Conservation (phyloP, 2,113 vertebrate genomes). For the Pyrgilauda ruficollis region DNA sequence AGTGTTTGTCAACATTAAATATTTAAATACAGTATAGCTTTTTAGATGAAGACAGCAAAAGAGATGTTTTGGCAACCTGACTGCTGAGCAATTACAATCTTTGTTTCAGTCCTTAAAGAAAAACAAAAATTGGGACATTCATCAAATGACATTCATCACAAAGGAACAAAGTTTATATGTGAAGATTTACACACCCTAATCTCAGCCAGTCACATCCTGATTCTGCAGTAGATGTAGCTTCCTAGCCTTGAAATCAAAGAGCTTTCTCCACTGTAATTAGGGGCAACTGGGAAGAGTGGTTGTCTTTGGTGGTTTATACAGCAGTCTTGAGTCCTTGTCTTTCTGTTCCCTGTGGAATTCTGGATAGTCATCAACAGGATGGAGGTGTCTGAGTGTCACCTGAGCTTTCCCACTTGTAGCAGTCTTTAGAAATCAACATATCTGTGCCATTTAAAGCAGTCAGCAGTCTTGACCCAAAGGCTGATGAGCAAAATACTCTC, state of each 20-base stretch:
- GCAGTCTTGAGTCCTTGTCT: not conserved
- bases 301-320: not conserved
- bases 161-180: not conserved
- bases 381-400: not conserved
- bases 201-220: not conserved
- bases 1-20: not conserved
- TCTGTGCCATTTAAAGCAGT: not conserved
- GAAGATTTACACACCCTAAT: not conserved
- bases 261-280: not conserved
- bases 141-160: not conserved
- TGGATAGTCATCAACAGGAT: not conserved
- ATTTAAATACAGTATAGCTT: not conserved
- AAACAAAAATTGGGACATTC: not conserved
- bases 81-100: not conserved
- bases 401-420: not conserved
- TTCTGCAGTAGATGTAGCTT: not conserved
- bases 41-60: not conserved
- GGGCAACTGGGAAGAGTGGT: not conserved
- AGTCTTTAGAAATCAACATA: not conserved
- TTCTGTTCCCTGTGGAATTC: not conserved
- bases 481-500: not conserved
- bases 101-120: not conserved
- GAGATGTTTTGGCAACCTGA: not conserved
- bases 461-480: not conserved
- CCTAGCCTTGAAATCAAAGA: not conserved